A percentile compares a stretch with the other conserved stretches of the same genome.
Evolutionary conservation across 2,797 vertebrate genomes (phyloP).

Genomic region (Hylomyscus alleni): DNA sequence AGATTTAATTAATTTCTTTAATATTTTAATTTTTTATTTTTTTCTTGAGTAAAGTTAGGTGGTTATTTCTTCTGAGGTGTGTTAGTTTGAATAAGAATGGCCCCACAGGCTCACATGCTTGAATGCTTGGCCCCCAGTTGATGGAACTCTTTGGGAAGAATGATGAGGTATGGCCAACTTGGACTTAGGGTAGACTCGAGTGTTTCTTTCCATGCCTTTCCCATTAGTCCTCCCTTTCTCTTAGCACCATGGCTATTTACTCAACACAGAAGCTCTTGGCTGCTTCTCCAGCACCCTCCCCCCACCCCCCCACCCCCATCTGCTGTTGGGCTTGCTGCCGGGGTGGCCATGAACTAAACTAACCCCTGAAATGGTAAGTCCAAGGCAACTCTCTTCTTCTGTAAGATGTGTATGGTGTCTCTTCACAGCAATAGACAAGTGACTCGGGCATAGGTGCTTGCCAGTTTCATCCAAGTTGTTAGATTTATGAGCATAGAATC

Average conservation of each 20-base stretch:
- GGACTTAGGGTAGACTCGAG: not conserved
- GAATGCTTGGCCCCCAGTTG: not conserved
- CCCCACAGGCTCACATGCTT: not conserved
- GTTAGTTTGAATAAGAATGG: not conserved
- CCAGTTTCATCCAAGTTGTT: constrained; percentile 14
- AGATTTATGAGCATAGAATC: not conserved
- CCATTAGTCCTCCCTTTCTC: not conserved
- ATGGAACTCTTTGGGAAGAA: not conserved
- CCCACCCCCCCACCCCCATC: not conserved
- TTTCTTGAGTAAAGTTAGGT: not conserved
- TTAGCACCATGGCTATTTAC: not conserved
- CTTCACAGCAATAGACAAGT: not conserved
- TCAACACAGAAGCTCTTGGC: not conserved
- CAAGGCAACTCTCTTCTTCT: not conserved
- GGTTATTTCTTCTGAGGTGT: not conserved
- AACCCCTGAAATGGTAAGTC: not conserved
- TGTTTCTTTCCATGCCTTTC: not conserved
- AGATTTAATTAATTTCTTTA: not conserved
- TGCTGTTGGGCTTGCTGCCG: not conserved
- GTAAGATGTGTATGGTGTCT: not conserved
- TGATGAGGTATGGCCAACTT: not conserved
- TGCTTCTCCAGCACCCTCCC: not conserved
- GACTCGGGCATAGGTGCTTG: not conserved
- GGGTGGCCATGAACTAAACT: not conserved
- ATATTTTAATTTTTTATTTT: not conserved